A percentile compares a stretch with the other conserved stretches of the same genome.
Conservation (phyloP, 2,797 vertebrate species). For the Xyrichtys novacula region DNA sequence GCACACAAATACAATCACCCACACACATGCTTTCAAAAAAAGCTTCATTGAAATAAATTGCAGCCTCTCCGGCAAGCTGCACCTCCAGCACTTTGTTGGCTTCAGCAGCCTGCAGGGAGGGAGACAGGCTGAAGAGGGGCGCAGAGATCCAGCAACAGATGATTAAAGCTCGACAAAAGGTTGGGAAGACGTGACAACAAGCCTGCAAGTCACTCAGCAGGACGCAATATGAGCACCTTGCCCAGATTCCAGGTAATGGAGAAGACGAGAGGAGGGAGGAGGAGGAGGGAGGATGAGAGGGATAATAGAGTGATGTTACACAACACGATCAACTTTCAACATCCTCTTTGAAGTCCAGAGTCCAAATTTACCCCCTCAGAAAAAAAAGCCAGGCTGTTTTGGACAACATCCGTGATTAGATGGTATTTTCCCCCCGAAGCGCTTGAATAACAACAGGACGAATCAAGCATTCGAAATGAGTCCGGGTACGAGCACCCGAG, state of each 20-base stretch:
- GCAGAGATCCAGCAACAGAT: constrained; percentile 60
- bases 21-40: constrained; percentile 55
- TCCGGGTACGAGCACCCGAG: constrained; percentile 20
- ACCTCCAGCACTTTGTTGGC: constrained; percentile 71
- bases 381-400: constrained; percentile 24
- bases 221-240: constrained; percentile 75
- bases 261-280: constrained; percentile 9
- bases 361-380: constrained; percentile 30
- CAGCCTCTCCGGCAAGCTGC: constrained; percentile 67
- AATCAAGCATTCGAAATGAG: constrained; percentile 36
- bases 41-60: constrained; percentile 80
- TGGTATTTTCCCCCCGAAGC: constrained; percentile 42
- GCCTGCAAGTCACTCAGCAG: constrained; percentile 82
- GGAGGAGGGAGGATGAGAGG: constrained; percentile 10
- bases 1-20: constrained; percentile 22
- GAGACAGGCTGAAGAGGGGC: background rate
- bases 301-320: constrained; percentile 57
- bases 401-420: constrained; percentile 66
- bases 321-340: constrained; percentile 73
- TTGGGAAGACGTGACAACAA: constrained; percentile 74
- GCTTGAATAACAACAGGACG: constrained; percentile 47
- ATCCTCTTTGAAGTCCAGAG: constrained; percentile 63
- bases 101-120: constrained; percentile 9
- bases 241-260: constrained; percentile 72
- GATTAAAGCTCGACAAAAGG: constrained; percentile 80